phyloP scores from a whole-genome alignment of 2,113 vertebrate species.

The Cebidichthys violaceus region DNA sequence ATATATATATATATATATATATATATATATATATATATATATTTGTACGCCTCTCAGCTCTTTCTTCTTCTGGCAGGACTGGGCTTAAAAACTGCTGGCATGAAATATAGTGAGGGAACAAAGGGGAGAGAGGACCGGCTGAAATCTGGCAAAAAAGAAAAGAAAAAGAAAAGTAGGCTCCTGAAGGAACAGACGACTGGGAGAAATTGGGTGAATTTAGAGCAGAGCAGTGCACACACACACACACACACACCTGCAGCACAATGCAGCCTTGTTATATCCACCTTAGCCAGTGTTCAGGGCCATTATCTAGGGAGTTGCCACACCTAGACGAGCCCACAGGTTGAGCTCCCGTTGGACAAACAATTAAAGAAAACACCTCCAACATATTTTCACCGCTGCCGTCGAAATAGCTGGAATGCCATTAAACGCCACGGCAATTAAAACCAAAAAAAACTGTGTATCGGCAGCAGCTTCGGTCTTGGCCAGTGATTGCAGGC shows the following conservation, averaged over 20 bases:
- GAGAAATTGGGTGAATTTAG: conserved; percentile 50
- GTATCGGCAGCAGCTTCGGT: conserved; percentile 13
- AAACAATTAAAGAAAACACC: conserved; percentile 61
- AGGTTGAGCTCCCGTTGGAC: conserved; percentile 40
- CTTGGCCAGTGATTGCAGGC: conserved; percentile 21
- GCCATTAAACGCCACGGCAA: not conserved
- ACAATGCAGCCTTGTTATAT: conserved; percentile 66
- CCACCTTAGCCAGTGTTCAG: conserved; percentile 66
- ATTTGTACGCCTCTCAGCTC: not conserved
- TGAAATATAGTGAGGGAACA: conserved; percentile 48
- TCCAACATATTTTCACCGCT: conserved; percentile 35
- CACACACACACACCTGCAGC: conserved; percentile 38
- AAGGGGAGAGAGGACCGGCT: conserved; percentile 27
- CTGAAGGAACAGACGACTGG: conserved; percentile 35
- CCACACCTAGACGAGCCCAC: conserved; percentile 69
- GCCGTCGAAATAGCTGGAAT: conserved; percentile 9
- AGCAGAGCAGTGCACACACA: conserved; percentile 7
- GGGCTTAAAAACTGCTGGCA: conserved; percentile 30
- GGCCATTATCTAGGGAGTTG: conserved; percentile 66
- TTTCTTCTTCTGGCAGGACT: conserved; percentile 4
- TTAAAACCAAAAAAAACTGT: conserved; percentile 2
- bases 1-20: not conserved
- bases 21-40: no score
- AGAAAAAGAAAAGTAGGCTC: conserved; percentile 37
- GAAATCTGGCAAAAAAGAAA: conserved; percentile 47